phyloP scores from a whole-genome alignment of 1,140 invertebrate genomes.

The Ladona fulva region DNA sequence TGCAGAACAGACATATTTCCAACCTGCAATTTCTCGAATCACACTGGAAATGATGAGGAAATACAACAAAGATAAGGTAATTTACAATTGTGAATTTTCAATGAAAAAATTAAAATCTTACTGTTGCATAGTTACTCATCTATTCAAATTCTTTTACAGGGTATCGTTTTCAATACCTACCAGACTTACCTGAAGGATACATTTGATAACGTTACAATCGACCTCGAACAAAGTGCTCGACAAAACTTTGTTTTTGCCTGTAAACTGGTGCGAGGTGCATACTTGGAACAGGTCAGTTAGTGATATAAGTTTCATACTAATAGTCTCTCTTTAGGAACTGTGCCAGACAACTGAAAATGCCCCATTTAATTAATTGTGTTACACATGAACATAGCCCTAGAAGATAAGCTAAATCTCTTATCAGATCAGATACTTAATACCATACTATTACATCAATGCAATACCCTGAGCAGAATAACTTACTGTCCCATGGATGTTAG shows the following conservation, averaged over 20 bases:
- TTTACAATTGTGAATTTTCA: background rate
- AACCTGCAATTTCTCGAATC: constrained; percentile 94
- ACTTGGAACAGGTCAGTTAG: constrained; percentile 84
- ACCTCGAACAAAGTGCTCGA: constrained; percentile 87
- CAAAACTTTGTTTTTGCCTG: constrained; percentile 98
- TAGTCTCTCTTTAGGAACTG: no score
- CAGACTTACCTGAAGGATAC: constrained; percentile 96
- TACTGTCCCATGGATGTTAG: no score
- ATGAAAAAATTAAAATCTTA: constrained; percentile 29
- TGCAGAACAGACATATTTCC: constrained; percentile 99
- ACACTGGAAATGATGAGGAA: constrained; percentile 97
- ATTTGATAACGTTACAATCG: constrained; percentile 77
- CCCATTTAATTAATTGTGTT: no score
- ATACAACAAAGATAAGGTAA: constrained; percentile 74
- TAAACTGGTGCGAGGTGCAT: constrained; percentile 95
- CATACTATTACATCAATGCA: no score
- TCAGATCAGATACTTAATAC: no score
- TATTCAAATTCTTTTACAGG: constrained; percentile 46
- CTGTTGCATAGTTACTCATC: constrained; percentile 35
- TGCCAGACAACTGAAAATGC: no score
- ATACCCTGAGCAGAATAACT: no score
- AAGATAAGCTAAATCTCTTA: no score
- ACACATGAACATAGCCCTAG: no score
- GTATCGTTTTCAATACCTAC: constrained; percentile 98
- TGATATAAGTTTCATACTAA: no score